Percentiles rank a stretch among this genome's conserved stretches.
Evolutionary conservation across 2,113 vertebrate genomes (phyloP).

Genomic region (Pogona vitticeps): DNA sequence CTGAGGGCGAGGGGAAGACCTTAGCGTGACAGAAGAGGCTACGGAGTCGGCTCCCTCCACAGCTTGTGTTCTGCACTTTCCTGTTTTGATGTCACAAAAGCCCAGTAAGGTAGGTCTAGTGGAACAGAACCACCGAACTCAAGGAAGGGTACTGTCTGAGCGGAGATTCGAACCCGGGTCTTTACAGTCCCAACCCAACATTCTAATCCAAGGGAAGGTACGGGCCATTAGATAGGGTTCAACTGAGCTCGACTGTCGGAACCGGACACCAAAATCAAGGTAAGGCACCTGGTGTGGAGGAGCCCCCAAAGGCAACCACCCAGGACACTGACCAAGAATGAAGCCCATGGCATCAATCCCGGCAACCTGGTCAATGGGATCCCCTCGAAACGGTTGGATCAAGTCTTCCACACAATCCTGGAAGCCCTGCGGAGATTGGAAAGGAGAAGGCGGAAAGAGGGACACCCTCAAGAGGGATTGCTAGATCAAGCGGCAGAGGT

Average conservation of each 20-base stretch:
- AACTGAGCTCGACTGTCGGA: no score
- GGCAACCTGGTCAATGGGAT: conserved; percentile 83
- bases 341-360: conserved; percentile 92
- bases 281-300: rapidly evolving
- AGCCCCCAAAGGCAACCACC: neutral
- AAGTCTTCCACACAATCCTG: conserved; percentile 84
- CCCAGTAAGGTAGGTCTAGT: neutral
- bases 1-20: conserved; percentile 51
- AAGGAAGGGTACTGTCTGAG: no score
- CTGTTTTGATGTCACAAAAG: neutral
- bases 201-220: no score
- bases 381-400: conserved; percentile 79
- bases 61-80: neutral
- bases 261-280: neutral
- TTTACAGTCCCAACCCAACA: no score
- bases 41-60: no score
- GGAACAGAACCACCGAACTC: no score
- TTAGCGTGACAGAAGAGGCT: no score
- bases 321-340: conserved; percentile 79
- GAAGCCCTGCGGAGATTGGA: conserved; percentile 74
- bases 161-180: no score
- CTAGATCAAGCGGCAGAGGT: no score
- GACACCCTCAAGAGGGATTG: no score
- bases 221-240: no score
- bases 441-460: rapidly evolving